Conservation (phyloP, 2,797 vertebrate species). For the Balearica regulorum region DNA sequence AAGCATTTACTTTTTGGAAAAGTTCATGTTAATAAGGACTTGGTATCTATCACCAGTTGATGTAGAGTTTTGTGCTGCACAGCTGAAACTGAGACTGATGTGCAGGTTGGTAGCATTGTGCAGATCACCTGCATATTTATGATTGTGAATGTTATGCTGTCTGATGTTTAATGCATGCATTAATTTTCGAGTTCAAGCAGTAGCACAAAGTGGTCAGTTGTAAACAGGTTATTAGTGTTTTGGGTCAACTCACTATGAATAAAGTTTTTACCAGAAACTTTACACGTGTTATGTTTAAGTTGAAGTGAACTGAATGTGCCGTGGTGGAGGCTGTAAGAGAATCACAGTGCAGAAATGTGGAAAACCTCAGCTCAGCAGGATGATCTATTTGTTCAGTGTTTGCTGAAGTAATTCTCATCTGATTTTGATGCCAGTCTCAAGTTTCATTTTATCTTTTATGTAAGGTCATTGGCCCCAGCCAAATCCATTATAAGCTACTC, state of each 20-base stretch:
- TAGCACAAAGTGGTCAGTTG: not conserved
- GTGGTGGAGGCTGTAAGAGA: not conserved
- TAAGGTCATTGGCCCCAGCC: not conserved
- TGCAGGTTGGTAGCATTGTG: not conserved
- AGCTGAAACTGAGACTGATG: not conserved
- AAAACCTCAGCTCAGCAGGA: not conserved
- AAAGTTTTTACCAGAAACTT: not conserved
- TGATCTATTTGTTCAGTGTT: not conserved
- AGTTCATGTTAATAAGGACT: not conserved
- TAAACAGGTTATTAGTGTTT: not conserved
- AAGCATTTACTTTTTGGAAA: slow-evolving; percentile 30
- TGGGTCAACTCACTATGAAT: not conserved
- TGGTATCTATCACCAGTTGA: not conserved
- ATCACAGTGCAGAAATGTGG: accelerated
- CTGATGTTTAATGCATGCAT: not conserved
- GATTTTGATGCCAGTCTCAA: not conserved
- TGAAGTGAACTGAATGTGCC: not conserved
- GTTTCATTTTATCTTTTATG: not conserved
- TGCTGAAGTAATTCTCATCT: not conserved
- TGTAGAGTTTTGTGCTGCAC: not conserved
- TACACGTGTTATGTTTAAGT: accelerated
- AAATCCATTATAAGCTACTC: not conserved
- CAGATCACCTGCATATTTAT: not conserved
- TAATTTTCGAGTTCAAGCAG: not conserved
- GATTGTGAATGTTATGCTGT: not conserved